Evolutionary conservation across 2,797 vertebrate genomes (phyloP).

Genomic region (Myotis findleyi): DNA sequence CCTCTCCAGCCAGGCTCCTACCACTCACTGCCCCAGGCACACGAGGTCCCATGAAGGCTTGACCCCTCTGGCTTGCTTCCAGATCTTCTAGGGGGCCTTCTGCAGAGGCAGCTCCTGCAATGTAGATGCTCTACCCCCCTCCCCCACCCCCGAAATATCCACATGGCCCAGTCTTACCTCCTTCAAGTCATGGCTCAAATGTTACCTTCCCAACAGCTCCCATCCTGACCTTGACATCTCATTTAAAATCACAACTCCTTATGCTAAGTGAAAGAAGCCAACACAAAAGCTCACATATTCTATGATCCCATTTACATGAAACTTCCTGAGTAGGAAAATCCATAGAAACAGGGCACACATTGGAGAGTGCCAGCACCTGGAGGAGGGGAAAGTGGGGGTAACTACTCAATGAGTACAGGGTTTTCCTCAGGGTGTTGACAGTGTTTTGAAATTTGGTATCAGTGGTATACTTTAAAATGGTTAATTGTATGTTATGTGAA

Average conservation of each 20-base stretch:
- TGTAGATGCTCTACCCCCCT: not conserved
- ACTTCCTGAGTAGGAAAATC: not conserved
- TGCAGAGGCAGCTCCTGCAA: not conserved
- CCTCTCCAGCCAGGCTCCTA: not conserved
- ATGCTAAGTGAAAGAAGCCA: not conserved
- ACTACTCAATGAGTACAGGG: not conserved
- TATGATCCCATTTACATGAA: not conserved
- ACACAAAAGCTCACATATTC: not conserved
- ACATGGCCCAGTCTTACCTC: accelerated
- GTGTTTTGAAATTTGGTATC: not conserved
- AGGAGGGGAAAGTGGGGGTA: accelerated
- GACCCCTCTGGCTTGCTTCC: not conserved
- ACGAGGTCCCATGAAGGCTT: accelerated
- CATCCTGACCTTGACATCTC: not conserved
- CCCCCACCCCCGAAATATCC: not conserved
- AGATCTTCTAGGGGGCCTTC: accelerated
- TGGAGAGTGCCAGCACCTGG: not conserved
- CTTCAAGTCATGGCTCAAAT: not conserved
- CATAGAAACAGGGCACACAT: not conserved
- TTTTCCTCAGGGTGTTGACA: not conserved
- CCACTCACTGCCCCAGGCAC: not conserved
- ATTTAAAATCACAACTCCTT: not conserved
- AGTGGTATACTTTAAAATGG: not conserved
- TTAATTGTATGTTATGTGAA: not conserved
- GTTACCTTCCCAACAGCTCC: not conserved